Percentiles rank a stretch among this genome's conserved stretches.
Evolutionary conservation across 1,140 invertebrate species (phyloP).

Genomic region (Diploscapter pachys): DNA sequence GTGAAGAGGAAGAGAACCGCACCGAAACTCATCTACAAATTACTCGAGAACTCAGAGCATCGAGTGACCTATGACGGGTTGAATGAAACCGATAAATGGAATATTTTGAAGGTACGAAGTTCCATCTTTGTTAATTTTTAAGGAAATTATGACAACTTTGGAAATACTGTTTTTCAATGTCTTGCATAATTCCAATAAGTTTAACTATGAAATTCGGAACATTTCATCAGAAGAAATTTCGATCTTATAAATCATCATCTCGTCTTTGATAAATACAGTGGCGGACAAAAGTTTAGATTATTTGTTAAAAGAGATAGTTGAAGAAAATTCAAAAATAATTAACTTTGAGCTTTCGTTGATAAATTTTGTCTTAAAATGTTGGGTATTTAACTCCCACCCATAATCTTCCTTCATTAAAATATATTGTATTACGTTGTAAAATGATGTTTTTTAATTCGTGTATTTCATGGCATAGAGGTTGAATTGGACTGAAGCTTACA

Average conservation of each 20-base stretch:
- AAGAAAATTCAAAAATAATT: too few relatives aligned
- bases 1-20: constrained; percentile 56
- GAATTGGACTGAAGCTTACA: too few relatives aligned
- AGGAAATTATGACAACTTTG: background rate
- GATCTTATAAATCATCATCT: background rate
- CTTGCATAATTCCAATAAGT: background rate
- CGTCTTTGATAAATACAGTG: too few relatives aligned
- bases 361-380: too few relatives aligned
- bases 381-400: too few relatives aligned
- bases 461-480: too few relatives aligned
- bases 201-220: background rate
- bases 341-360: too few relatives aligned
- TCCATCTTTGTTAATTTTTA: constrained; percentile 52
- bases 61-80: constrained; percentile 50
- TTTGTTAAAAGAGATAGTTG: too few relatives aligned
- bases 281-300: too few relatives aligned
- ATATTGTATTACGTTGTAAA: too few relatives aligned
- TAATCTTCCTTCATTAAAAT: too few relatives aligned
- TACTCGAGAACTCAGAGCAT: constrained; percentile 48
- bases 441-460: too few relatives aligned
- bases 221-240: background rate
- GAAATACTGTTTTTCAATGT: background rate
- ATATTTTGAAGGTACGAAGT: constrained; percentile 44
- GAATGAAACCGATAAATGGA: constrained; percentile 54
- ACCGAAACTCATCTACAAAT: constrained; percentile 57